Base-by-base conservation (phyloP, 2,888 invertebrate species). In the Petrolisthes cinctipes region DNA sequence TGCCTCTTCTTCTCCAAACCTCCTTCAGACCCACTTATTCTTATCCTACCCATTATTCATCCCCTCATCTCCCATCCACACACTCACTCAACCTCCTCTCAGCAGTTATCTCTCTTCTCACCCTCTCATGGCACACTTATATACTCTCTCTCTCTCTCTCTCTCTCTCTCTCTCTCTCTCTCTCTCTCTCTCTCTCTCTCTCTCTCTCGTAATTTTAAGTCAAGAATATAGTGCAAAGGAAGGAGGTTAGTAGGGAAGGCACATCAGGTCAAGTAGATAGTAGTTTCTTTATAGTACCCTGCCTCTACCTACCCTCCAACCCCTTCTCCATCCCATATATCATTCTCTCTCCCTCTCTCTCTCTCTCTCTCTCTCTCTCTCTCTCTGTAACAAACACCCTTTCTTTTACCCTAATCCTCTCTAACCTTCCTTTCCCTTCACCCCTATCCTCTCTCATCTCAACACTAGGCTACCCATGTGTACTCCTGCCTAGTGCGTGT, bases 131-230 rank as follows among this genome's bases (percentile, higher is more conserved):
- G 9, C 51, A 14, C 37, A 9, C 53, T 76, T 51, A 14, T 51
- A 37, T 54, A 2, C 11, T 37, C 82, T 20, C 66, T 66, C 61
- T 82, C 66, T 68, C 17, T 82, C 61, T 14, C 61, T 66, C 76
- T 37, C 11, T 37, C 82, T 20, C 66, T 66, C 61, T 82, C 66
- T 68, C 17, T 82, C 61, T 14, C 61, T 66, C 37, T 56, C 53
- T 56, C 79, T 56, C n/a, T 56, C 20, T 56, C 53, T 56, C 71
- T 71, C 71, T n/a, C n/a, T 17, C 71, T n/a, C 71, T 71, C 71
- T n/a, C 61, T 61, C 61, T 61, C 61, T 61, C 61, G 9, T 61
- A 17, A 14, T 61, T 3, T 7, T 61, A 61, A 37, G 37, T 37
- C 37, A 37, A 37, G 37, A 37, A 2, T 37, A 37, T 1, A 37